phyloP scores from a whole-genome alignment of 2,113 vertebrate species.

The Donacobius atricapilla region DNA sequence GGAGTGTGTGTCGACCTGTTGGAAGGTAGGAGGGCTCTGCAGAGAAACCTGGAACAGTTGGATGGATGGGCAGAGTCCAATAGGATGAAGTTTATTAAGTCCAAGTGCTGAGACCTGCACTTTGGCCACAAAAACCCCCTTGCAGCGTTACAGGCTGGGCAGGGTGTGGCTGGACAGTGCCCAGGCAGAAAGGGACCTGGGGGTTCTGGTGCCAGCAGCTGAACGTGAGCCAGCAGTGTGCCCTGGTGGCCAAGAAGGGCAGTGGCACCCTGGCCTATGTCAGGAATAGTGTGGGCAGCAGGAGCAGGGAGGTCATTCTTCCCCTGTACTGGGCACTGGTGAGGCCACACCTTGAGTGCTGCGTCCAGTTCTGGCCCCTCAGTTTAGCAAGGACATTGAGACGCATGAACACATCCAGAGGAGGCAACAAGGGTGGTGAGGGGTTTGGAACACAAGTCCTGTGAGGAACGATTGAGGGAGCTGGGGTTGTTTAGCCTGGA shows the following conservation, averaged over 20 bases:
- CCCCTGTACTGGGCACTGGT: neutral
- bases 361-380: neutral
- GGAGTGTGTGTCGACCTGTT: accelerated
- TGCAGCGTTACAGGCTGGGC: neutral
- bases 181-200: neutral
- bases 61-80: neutral
- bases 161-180: neutral
- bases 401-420: accelerated
- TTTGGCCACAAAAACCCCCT: neutral
- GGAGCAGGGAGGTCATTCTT: neutral
- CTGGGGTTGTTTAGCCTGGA: too few species aligned
- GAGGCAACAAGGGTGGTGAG: too few species aligned
- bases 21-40: neutral
- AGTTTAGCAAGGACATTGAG: neutral
- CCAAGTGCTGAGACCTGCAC: neutral
- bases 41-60: neutral
- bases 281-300: neutral
- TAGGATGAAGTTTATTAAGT: neutral
- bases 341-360: neutral
- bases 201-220: neutral
- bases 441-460: too few species aligned
- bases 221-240: neutral
- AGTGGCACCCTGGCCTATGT: neutral
- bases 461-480: too few species aligned
- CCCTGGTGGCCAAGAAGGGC: neutral